phyloP scores from a whole-genome alignment of 2,888 invertebrate genomes.

The Hydroisotoma schaefferi region DNA sequence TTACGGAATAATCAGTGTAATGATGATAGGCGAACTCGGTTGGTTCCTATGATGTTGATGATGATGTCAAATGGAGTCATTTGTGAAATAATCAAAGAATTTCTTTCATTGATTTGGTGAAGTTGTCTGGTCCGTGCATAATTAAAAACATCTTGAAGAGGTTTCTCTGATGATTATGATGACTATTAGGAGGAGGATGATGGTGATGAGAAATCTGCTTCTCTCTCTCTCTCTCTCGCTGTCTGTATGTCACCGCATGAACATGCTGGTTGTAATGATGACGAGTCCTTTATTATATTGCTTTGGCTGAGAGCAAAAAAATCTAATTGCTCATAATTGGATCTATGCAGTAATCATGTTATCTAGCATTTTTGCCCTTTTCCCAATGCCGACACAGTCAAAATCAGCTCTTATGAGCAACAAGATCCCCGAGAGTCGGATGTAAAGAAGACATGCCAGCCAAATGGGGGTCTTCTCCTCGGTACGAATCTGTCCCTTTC shows the following conservation, averaged over 20 bases:
- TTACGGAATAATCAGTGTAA: constrained; percentile 10
- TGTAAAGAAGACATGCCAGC: background rate
- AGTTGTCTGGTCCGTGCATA: constrained; percentile 46
- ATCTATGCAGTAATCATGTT: constrained; percentile 49
- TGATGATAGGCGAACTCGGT: constrained; percentile 4
- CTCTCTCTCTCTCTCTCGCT: constrained; percentile 28
- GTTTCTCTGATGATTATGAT: constrained; percentile 21
- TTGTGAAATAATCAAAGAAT: constrained; percentile 48
- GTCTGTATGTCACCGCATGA: constrained; percentile 40
- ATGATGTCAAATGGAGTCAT: constrained; percentile 46
- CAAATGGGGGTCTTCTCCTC: background rate
- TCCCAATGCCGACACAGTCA: constrained; percentile 44
- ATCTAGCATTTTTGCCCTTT: constrained; percentile 48
- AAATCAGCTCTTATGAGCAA: constrained; percentile 1
- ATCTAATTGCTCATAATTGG: constrained; percentile 50
- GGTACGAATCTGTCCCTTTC: background rate
- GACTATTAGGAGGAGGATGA: constrained; percentile 13
- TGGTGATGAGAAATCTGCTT: constrained; percentile 36
- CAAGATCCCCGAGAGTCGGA: background rate
- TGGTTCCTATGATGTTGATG: constrained; percentile 6
- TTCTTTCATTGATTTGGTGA: constrained; percentile 49
- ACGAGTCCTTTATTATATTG: constrained; percentile 40
- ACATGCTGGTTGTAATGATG: constrained; percentile 35
- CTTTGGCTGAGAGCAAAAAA: constrained; percentile 32
- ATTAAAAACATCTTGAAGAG: constrained; percentile 49